phyloP scores from a whole-genome alignment of 2,888 invertebrate species.

The Dione vanillae region DNA sequence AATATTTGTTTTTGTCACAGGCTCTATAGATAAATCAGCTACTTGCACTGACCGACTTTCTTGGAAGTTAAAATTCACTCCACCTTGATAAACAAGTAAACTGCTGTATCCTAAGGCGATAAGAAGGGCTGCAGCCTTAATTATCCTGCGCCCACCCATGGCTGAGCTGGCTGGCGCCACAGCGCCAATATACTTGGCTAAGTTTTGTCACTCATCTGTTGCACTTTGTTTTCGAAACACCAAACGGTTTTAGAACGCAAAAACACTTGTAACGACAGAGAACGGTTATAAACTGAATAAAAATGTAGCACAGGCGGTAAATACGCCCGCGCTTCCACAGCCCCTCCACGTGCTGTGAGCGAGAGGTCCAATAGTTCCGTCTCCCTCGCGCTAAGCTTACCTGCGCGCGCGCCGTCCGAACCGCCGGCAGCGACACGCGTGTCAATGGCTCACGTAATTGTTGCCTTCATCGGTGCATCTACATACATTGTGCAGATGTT shows the following conservation, averaged over 20 bases:
- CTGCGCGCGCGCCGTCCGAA: constrained; percentile 78
- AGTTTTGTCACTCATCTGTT: constrained; percentile 79
- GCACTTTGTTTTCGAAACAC: constrained; percentile 72
- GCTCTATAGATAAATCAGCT: constrained; percentile 75
- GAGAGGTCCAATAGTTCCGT: constrained; percentile 58
- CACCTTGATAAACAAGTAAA: constrained; percentile 85
- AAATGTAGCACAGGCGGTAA: constrained; percentile 82
- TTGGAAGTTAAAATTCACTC: constrained; percentile 78
- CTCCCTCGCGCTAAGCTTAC: constrained; percentile 64
- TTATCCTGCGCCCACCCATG: constrained; percentile 77
- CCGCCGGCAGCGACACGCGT: constrained; percentile 75
- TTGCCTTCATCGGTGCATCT: constrained; percentile 61
- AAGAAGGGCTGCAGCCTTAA: constrained; percentile 80
- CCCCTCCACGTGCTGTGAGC: constrained; percentile 78
- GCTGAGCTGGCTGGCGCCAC: constrained; percentile 70
- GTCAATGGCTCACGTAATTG: constrained; percentile 79
- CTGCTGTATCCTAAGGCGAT: constrained; percentile 85
- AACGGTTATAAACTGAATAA: constrained; percentile 83
- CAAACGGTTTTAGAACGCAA: constrained; percentile 60
- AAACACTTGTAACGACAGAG: constrained; percentile 59
- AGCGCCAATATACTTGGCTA: constrained; percentile 67
- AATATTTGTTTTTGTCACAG: constrained; percentile 78
- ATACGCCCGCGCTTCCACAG: constrained; percentile 74
- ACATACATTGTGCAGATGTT: constrained; percentile 47
- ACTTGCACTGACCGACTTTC: constrained; percentile 79